Base-by-base conservation (phyloP, 2,888 invertebrate species). In the Erannis defoliaria region DNA sequence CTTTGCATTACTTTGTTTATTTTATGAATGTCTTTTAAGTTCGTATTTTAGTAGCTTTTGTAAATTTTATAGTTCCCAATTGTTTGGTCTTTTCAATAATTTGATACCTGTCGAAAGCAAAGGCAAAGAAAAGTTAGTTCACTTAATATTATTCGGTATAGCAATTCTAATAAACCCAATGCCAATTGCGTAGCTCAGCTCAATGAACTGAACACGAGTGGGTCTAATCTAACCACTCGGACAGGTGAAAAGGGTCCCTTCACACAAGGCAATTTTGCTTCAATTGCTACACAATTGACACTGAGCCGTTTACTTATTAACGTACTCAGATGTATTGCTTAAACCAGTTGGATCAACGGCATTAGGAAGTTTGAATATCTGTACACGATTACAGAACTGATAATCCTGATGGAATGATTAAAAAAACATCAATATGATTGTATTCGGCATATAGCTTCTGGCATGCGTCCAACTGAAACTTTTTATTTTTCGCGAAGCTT, bases 381-480 rank as follows among this genome's bases (percentile, higher is more conserved):
- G 12, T 1, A 43, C 14, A 21, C n/a, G n/a, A 9, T 23, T 6
- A 19, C 9, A 9, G 23, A 43, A 12, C 18, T 26, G 2, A 2
- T 19, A 40, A 23, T 26, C 12, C 31, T 18, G 12, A n/a, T 31
- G 46, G 10, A 31, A 51, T 54, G 10, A 49, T 46, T 37, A 18
- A 26, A 46, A 35, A 40, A 8, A 10, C 29, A 59, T 60, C 48
- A 62, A 59, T 61, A 60, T 58, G 50, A 56, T 64, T 45, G 31
- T 54, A 49, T 38, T 42, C 53, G 29, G 35, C 48, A 46, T 57
- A 57, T 53, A 42, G 43, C 65, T 66, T 60, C 59, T 82, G 80
- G 81, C 77, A 59, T 38, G 19, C 38, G 61, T 72, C 79, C 81
- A 82, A 75, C 66, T 59, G 60, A 69, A 71, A 57, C 69, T 69